Base-by-base conservation (phyloP, 2,888 invertebrate genomes). In the Nomada lathburiana region DNA sequence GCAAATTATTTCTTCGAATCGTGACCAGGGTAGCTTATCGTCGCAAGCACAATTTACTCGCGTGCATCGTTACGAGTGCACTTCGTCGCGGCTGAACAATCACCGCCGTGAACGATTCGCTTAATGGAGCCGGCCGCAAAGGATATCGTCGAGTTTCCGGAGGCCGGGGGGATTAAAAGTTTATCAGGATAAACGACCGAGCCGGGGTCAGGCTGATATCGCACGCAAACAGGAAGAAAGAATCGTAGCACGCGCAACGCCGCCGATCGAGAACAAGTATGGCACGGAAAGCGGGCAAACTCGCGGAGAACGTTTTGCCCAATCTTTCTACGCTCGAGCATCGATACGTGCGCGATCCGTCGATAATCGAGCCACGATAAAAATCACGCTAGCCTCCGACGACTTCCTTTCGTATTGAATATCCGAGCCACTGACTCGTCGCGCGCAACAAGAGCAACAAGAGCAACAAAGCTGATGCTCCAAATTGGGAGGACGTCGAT, bases 111-210 rank as follows among this genome's bases (percentile, higher is more conserved):
- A 65, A 65, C 65, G 57, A 57, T 65, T 53, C 73, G 73, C 57
- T 64, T 68, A 62, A 76, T 67, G 44, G 73, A 73, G 18, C 47
- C 67, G 47, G 67, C 57, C 73, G 73, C 57, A 57, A 67, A 67
- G 73, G 29, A 67, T 57, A 59, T 57, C 20, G 47, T 42, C n/a
- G 57, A 53, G 64, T 65, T 72, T 59, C 71, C 76, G 20, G 50
- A 18, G 64, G 53, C 71, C 76, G 20, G 50, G 23, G 53, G 65
- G 65, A 73, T 73, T 73, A 47, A 73, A 73, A 73, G 72, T 73
- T 73, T 65, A 67, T 55, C 65, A 65, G 72, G 65, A 65, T 72
- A 44, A 65, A 73, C 73, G 73, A 67, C 42, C 57, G 69, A 44
- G 44, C 44, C 57, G 23, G 50, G 65, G 59, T 52, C 59, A 36